Evolutionary conservation across 2,888 invertebrate genomes (phyloP), one percentile per base, ranked within the genome.

Genomic region (Hololepta plana): DNA sequence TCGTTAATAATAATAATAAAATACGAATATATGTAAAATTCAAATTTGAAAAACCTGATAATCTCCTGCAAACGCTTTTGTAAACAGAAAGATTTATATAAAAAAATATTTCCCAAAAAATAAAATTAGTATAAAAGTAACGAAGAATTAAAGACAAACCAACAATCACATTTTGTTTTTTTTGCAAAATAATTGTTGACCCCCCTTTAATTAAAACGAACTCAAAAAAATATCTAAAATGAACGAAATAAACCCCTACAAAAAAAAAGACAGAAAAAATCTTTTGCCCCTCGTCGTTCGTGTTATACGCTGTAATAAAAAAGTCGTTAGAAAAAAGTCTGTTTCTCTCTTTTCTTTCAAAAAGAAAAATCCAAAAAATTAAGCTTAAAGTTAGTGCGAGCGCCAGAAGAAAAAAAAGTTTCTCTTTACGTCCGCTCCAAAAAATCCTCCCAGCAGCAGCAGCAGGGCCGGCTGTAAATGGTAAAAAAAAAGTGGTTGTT

Each of bases 1-100:
- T 27, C 23, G 20, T 24, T 31, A 23, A 33, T 17, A 24, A 29
- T 28, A 25, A 30, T 15, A 25, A 27, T 31, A 32, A 36, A 33
- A 37, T 25, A 29, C 27, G 28, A 26, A 32, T 10, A 24, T 28
- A 21, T n/a, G n/a, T n/a, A n/a, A n/a, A n/a, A n/a, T n/a, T n/a
- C n/a, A n/a, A n/a, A 23, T 37, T 36, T 33, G 40, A 51, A 51
- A 51, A 52, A 50, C 50, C 51, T 51, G 17, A 17, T 17, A 40
- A 37, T 40, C 52, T 54, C 56, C 56, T 53, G 54, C 55, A 55
- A 56, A 55, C 54, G 54, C 54, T 56, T 56, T 56, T 54, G 53
- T 55, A 56, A 54, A 53, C 53, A 55, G 54, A 53, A 54, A 49
- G 51, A 47, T 40, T 31, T 26, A 34, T 35, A 34, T 35, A 37